Base-by-base conservation (phyloP, 2,113 vertebrate species). In the Etia nguti region DNA sequence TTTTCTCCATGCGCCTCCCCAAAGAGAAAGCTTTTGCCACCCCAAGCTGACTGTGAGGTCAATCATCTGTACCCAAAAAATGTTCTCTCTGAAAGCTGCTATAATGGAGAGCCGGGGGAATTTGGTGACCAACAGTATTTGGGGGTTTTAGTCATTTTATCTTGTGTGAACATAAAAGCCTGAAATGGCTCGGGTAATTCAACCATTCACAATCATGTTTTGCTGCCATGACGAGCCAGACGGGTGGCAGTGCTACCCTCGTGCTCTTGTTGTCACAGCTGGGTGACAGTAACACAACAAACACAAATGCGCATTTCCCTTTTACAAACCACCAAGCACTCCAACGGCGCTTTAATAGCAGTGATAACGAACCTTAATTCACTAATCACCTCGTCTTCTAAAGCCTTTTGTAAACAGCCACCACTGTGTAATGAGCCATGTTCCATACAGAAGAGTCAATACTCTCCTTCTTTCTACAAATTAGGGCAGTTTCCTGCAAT, bases 341-440 rank as follows among this genome's bases (percentile, higher is more conserved):
- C 73, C 73, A 65, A 62, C 29, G 1, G 41, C 2, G 1, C 52
- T 60, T 86, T 87, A 92, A 88, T 65, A 54, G 38, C 54, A 29
- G 31, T 18, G 26, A 90, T 75, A 80, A 84, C 18, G 59, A 82
- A 68, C 60, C 79, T 46, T 90, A 3, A 91, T 84, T 91, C 86
- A 18, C 87, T 89, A 81, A 90, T 91, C 84, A 73, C 87, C 56
- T 46, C 6, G 5, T 89, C 85, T 73, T 80, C 46, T n/a, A 52
- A 87, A 77, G 68, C 80, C 57, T 92, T 59, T 34, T 83, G 84
- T 36, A 80, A 82, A 83, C 73, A 73, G 46, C 80, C 83, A 26
- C 62, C 82, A 52, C 68, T 84, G 79, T 86, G 68, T 84, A 92
- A 88, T 79, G 50, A 88, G n/a, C 34, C 50, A 2, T 55, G 68